Evolutionary conservation across 2,888 invertebrate genomes (phyloP).

Genomic region (Sclerodermus sp.): DNA sequence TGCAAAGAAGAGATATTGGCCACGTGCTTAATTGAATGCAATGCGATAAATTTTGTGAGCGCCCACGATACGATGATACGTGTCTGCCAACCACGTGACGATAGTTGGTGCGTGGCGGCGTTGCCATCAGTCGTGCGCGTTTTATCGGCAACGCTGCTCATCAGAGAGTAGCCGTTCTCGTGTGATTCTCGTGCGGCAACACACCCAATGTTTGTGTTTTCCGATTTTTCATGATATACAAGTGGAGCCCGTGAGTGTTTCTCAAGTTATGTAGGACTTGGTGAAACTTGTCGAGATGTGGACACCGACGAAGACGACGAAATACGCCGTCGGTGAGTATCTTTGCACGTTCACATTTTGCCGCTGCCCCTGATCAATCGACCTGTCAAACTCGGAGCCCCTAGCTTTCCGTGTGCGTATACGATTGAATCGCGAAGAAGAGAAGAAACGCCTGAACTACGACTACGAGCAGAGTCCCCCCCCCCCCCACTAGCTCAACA

Average conservation of each 20-base stretch:
- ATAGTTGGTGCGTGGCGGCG: slow-evolving; percentile 15
- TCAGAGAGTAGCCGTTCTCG: slow-evolving; percentile 15
- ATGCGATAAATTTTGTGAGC: too few relatives aligned
- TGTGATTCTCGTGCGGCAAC: slow-evolving; percentile 43
- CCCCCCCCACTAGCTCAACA: too few relatives aligned
- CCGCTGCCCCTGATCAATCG: slow-evolving; percentile 22
- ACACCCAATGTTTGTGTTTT: slow-evolving; percentile 55
- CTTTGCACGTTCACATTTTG: slow-evolving; percentile 17
- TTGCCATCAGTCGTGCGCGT: slow-evolving; percentile 25
- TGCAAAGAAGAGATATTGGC: too few relatives aligned
- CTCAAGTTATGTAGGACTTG: slow-evolving; percentile 39
- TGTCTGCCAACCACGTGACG: slow-evolving; percentile 2
- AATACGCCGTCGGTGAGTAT: slow-evolving; percentile 77
- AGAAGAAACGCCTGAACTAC: too few relatives aligned
- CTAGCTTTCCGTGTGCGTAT: not conserved
- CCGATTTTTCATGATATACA: slow-evolving; percentile 39
- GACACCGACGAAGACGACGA: slow-evolving; percentile 73
- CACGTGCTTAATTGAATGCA: too few relatives aligned
- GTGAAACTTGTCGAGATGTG: slow-evolving; percentile 63
- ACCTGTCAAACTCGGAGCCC: slow-evolving; percentile 31
- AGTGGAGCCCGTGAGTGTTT: slow-evolving; percentile 20
- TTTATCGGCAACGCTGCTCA: slow-evolving; percentile 36
- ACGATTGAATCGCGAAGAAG: too few relatives aligned
- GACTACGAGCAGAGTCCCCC: too few relatives aligned
- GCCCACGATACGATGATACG: not conserved